Base-by-base conservation (phyloP, 2,113 vertebrate species). In the Spea multiplicata region DNA sequence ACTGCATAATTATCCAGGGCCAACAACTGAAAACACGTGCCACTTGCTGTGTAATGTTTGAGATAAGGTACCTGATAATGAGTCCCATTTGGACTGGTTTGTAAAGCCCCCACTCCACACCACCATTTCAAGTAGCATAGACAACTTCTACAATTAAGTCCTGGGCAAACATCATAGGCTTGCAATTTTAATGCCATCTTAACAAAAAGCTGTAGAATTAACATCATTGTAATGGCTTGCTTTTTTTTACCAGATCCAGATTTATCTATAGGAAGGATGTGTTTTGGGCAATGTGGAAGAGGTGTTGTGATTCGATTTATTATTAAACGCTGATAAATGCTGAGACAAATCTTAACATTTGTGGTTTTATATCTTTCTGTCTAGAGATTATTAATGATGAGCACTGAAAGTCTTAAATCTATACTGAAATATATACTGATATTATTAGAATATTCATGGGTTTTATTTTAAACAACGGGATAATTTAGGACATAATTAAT, bases 181-280 rank as follows among this genome's bases (percentile, higher is more conserved):
- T 4, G 6, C 45, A 49, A 69, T 69, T 69, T 69, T 69, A 46
- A 69, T 3, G 45, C 3, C 46, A 48, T 13, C 45, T 69, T 69
- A 69, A 69, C 14, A 69, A 8, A 69, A 48, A 69, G 66, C 46
- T 7, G 49, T 14, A 49, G 13, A 48, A 69, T 69, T 69, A 48
- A 49, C 66, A 69, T 49, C 4, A 69, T 69, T 69, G 66, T 67
- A 46, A 6, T 45, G n/a, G n/a, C n/a, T n/a, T n/a, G n/a, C n/a
- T n/a, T n/a, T n/a, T n/a, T n/a, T n/a, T n/a, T n/a, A n/a, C n/a
- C 30, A 67, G 10, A 64, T 67, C 44, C 13, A 45, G 44, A 67
- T 67, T 3, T 44, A 10, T 44, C 65, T 12, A 44, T 9, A 67
- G 44, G 46, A 67, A 30, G 9, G 6, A 46, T 64, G n/a, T 17